Evolutionary conservation across 2,888 invertebrate genomes (phyloP), one percentile per base, ranked within the genome.

Genomic region (Aelia acuminata): DNA sequence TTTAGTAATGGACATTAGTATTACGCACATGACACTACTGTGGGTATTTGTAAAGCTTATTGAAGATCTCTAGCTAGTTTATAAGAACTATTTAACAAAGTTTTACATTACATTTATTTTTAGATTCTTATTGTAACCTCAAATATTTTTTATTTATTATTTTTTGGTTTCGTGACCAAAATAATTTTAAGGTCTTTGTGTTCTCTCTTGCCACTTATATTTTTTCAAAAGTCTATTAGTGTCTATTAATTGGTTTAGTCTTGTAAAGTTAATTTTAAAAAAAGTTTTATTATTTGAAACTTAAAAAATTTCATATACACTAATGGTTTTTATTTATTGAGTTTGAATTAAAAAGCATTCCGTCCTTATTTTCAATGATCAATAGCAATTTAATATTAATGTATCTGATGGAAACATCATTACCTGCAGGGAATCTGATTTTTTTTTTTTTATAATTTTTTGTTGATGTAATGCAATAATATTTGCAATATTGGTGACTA

Each of bases 11-110:
- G 80, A 80, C 80, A 80, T 80, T 80, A 80, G 80, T 80, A 80
- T 43, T 80, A 80, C 80, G 80, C 80, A 80, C 80, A 80, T 80
- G 80, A 80, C 80, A 80, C 80, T 80, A 80, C 80, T 80, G 43
- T 80, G 39, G 80, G 20, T 80, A 80, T 43, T n/a, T 80, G 80
- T 80, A 80, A 80, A 80, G 80, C 80, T 80, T 80, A 80, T 80
- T 80, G 80, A 80, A 80, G 80, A 80, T 80, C 80, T 80, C 80
- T 80, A 43, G 80, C 43, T 80, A 80, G 80, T 80, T 80, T 80
- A 43, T 80, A 80, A 43, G 43, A 80, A 63, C 26, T 31, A 63
- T 63, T 63, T 63, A 35, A 63, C 15, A 31, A 63, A 63, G 63
- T 63, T 63, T 57, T 63, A 63, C 31, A 31, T 63, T 31, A 31